These are phyloP conservation scores for Tetanocera ferruginea DNA, from an alignment of 2,888 invertebrate genomes.

Conservation along the genomic window DNA sequence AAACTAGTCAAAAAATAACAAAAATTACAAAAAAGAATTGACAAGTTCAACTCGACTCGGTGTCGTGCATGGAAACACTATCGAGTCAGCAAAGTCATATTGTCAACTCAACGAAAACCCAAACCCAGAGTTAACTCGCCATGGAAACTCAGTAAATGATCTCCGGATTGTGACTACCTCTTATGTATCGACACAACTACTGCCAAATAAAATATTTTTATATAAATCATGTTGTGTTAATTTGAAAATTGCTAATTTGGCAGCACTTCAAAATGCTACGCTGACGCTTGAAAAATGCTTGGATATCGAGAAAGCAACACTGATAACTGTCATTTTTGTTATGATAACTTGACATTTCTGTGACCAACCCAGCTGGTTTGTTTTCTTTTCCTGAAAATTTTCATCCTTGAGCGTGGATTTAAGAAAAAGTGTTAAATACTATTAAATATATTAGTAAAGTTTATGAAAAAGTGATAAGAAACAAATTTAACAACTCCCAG, in stretches of 20 bases:
- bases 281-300: constrained; percentile 50
- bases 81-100: too few relatives aligned
- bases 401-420: constrained; percentile 55
- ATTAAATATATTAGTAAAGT: constrained; percentile 29
- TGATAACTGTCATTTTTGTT: constrained; percentile 61
- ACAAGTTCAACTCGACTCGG: too few relatives aligned
- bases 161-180: too few relatives aligned
- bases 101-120: too few relatives aligned
- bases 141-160: too few relatives aligned
- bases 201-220: too few relatives aligned
- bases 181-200: too few relatives aligned
- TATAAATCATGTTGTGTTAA: neutral
- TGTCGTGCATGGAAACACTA: too few relatives aligned
- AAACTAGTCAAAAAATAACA: too few relatives aligned
- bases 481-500: neutral
- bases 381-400: constrained; percentile 58
- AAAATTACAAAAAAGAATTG: too few relatives aligned
- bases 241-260: constrained; percentile 5
- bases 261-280: constrained; percentile 46
- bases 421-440: constrained; percentile 54
- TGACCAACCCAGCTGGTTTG: constrained; percentile 57
- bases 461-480: constrained; percentile 36
- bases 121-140: too few relatives aligned
- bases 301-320: constrained; percentile 43
- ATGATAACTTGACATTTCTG: constrained; percentile 64